phyloP scores from a whole-genome alignment of 2,113 vertebrate species.

The Oncorhynchus nerka region DNA sequence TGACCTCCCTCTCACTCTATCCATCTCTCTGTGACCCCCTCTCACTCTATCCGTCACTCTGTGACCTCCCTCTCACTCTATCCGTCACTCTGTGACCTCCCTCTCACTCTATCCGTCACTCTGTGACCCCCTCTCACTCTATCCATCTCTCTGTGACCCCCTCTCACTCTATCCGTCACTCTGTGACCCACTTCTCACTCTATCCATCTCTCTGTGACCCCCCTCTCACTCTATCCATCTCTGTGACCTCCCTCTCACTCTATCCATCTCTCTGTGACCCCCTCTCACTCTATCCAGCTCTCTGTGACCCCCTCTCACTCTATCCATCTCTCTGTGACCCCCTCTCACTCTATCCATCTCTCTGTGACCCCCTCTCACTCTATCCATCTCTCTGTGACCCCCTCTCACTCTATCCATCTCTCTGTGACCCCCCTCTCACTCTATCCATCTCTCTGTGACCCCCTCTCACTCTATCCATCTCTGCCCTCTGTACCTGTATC shows the following conservation, averaged over 20 bases:
- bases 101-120: too few species aligned
- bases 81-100: too few species aligned
- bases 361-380: neutral
- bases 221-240: neutral
- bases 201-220: neutral
- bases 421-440: neutral
- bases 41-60: too few species aligned
- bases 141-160: too few species aligned
- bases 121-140: too few species aligned
- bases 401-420: too few species aligned
- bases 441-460: neutral
- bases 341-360: neutral
- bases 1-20: neutral
- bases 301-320: too few species aligned
- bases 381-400: neutral
- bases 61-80: too few species aligned
- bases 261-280: neutral
- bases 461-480: neutral
- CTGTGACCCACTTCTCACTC: neutral
- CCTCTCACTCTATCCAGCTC: neutral
- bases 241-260: neutral
- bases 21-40: neutral
- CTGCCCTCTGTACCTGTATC: constrained; percentile 1
- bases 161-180: neutral
- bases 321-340: neutral